phyloP scores from a whole-genome alignment of 2,888 invertebrate genomes.

The Galeopsomyia nigrocyanea region DNA sequence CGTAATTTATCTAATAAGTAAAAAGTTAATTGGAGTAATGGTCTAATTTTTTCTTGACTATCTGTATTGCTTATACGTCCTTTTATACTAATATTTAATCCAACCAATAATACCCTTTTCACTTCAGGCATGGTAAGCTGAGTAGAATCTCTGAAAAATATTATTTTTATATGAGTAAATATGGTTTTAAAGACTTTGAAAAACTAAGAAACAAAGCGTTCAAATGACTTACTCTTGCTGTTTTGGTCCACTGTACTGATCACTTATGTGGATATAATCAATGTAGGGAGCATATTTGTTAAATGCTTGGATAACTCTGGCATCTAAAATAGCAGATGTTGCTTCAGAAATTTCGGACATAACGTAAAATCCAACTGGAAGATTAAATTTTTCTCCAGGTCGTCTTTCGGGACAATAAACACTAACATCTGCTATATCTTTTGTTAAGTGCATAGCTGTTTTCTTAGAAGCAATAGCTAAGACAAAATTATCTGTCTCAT shows the following conservation, averaged over 20 bases:
- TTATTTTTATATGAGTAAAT: constrained; percentile 2
- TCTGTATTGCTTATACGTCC: constrained; percentile 77
- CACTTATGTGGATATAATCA: constrained; percentile 97
- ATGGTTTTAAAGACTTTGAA: constrained; percentile 8
- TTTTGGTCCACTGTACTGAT: constrained; percentile 93
- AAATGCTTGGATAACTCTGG: constrained; percentile 81
- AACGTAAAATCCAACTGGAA: constrained; percentile 81
- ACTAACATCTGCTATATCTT: constrained; percentile 94
- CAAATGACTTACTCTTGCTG: constrained; percentile 83
- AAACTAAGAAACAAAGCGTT: constrained; percentile 51
- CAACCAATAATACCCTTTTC: constrained; percentile 85
- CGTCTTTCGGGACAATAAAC: constrained; percentile 89
- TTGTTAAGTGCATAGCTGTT: constrained; percentile 84
- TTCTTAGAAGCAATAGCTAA: constrained; percentile 93
- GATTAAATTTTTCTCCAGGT: constrained; percentile 83
- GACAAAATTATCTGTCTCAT: constrained; percentile 94
- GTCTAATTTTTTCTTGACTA: constrained; percentile 82
- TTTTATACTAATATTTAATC: constrained; percentile 80
- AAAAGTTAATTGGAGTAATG: constrained; percentile 89
- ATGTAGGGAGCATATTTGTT: constrained; percentile 86
- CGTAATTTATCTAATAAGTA: constrained; percentile 94
- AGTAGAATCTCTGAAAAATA: constrained; percentile 72
- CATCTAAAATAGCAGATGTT: constrained; percentile 85
- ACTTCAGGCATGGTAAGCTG: constrained; percentile 82
- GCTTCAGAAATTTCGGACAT: constrained; percentile 94